These are phyloP conservation scores for Acleris emargana DNA, from an alignment of 2,888 invertebrate species.

Conservation along the genomic window DNA sequence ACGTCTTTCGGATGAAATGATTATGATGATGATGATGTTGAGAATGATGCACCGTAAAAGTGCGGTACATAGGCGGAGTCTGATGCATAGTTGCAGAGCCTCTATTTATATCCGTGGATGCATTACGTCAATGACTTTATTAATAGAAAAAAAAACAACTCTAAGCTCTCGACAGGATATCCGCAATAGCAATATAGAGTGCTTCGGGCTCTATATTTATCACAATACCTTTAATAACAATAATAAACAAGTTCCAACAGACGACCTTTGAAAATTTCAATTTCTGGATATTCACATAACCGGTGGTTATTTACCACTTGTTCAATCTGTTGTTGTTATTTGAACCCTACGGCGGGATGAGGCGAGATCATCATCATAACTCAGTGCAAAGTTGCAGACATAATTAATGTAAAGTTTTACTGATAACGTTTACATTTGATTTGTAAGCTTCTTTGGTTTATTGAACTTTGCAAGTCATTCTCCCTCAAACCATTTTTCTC, in stretches of 20 bases:
- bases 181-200: constrained; percentile 39
- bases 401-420: neutral
- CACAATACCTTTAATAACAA: constrained; percentile 44
- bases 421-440: constrained; percentile 1
- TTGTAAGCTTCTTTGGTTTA: neutral
- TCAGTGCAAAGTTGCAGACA: too few relatives aligned
- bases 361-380: too few relatives aligned
- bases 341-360: too few relatives aligned
- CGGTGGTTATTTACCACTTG: constrained; percentile 48
- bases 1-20: too few relatives aligned
- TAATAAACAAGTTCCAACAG: too few relatives aligned
- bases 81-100: too few relatives aligned
- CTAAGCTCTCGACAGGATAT: constrained; percentile 7
- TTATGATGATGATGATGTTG: too few relatives aligned
- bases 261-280: too few relatives aligned
- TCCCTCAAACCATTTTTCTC: neutral
- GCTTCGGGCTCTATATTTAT: constrained; percentile 45
- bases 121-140: neutral
- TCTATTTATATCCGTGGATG: too few relatives aligned
- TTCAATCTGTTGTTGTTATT: constrained; percentile 40
- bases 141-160: neutral
- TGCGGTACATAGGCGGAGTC: too few relatives aligned
- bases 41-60: too few relatives aligned
- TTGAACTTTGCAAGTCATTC: neutral
- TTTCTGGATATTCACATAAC: constrained; percentile 43